Conservation (phyloP, 2,888 invertebrate genomes). For the Patella ulyssiponensis region DNA sequence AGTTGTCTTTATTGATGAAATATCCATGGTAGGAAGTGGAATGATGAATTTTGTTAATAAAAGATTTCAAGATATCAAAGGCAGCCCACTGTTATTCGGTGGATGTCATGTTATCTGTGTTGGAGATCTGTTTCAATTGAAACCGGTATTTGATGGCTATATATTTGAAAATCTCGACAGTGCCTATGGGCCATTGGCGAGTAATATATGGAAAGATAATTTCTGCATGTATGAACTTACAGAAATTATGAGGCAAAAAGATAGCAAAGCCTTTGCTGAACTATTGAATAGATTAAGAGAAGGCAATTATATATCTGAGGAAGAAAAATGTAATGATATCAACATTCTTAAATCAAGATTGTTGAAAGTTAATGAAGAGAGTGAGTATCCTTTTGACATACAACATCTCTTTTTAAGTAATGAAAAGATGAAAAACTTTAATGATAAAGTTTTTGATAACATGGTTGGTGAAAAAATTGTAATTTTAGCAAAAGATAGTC, state of each 20-base stretch:
- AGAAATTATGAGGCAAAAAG: no score
- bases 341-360: not conserved
- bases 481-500: not conserved
- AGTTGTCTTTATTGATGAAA: constrained; percentile 27
- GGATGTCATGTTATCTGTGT: constrained; percentile 7
- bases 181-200: constrained; percentile 20
- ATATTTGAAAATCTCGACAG: constrained; percentile 17
- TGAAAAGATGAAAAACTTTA: not conserved
- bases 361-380: not conserved
- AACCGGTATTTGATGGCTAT: constrained; percentile 31
- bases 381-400: not conserved
- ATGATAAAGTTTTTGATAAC: not conserved
- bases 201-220: constrained; percentile 20
- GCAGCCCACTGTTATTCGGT: constrained; percentile 28
- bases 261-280: constrained; percentile 42
- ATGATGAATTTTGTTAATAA: constrained; percentile 34
- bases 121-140: constrained; percentile 20
- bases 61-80: constrained; percentile 33
- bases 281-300: constrained; percentile 43
- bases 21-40: constrained; percentile 39
- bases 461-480: not conserved
- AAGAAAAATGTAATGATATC: not conserved
- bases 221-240: constrained; percentile 40
- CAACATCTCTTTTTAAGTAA: not conserved
- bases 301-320: constrained; percentile 26